These are phyloP conservation scores for Dasyprocta punctata DNA, from an alignment of 2,113 vertebrate genomes.

Conservation along the genomic window DNA sequence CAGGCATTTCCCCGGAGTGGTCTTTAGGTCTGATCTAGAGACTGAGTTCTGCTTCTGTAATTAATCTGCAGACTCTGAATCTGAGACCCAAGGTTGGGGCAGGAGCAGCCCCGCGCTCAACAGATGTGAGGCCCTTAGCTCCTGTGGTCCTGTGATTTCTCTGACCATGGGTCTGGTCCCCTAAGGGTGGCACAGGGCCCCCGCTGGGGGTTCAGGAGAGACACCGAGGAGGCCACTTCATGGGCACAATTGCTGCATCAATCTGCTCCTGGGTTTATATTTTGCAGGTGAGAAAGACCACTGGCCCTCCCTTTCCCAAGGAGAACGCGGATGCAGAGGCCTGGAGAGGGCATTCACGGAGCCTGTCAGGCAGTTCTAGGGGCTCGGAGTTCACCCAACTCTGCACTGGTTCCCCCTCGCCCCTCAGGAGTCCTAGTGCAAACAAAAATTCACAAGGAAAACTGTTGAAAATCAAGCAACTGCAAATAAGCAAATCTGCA, in stretches of 20 bases:
- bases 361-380: neutral
- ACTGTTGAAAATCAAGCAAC: neutral
- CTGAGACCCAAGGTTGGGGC: neutral
- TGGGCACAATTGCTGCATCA: neutral
- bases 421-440: neutral
- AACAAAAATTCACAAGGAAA: constrained; percentile 11
- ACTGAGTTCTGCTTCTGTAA: constrained; percentile 34
- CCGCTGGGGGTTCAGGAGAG: neutral
- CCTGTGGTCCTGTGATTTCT: neutral
- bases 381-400: neutral
- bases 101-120: neutral
- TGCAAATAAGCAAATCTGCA: neutral
- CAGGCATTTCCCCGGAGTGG: constrained; percentile 21
- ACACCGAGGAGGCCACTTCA: neutral
- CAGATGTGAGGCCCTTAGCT: neutral
- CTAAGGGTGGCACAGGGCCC: neutral
- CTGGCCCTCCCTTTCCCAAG: neutral
- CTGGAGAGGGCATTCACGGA: neutral
- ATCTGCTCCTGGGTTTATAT: neutral
- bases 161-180: neutral
- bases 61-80: neutral
- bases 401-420: neutral
- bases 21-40: constrained; percentile 23
- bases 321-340: neutral
- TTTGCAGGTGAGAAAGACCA: neutral